A percentile compares a stretch with the other conserved stretches of the same genome.
phyloP scores from a whole-genome alignment of 2,113 vertebrate species.

The Pseudopipra pipra region DNA sequence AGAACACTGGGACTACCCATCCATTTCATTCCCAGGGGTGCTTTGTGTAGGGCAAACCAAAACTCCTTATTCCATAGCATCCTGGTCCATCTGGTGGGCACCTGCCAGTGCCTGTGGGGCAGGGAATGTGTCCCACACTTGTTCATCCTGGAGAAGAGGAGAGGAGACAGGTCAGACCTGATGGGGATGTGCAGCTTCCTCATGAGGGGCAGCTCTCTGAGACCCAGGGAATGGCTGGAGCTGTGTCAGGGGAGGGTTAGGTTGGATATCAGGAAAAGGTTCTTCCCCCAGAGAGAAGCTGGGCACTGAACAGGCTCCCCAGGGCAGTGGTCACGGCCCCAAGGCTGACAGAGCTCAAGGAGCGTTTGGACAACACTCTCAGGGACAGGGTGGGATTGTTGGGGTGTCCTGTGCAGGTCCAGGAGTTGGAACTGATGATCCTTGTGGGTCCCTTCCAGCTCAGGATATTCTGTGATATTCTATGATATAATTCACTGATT shows the following conservation, averaged over 20 bases:
- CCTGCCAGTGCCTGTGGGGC: too few species aligned
- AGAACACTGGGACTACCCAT: background rate
- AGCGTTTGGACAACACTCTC: background rate
- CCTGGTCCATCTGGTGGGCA: background rate
- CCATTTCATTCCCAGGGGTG: background rate
- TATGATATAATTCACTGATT: rapidly evolving
- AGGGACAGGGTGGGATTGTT: background rate
- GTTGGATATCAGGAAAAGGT: background rate
- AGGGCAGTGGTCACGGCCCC: background rate
- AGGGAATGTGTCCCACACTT: background rate
- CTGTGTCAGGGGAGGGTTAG: background rate
- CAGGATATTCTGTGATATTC: background rate
- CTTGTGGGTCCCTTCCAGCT: background rate
- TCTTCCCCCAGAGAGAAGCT: background rate
- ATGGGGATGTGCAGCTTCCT: background rate
- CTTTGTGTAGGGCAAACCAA: background rate
- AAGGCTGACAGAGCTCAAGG: background rate
- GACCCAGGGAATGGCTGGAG: background rate
- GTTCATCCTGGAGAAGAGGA: background rate
- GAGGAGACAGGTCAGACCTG: background rate
- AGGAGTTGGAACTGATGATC: background rate
- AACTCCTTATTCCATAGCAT: background rate
- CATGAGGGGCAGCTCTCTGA: background rate
- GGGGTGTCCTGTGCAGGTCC: background rate
- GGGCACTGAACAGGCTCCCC: background rate